These are phyloP conservation scores for Camponotus floridanus DNA, from an alignment of 1,140 invertebrate genomes.

Conservation along the genomic window DNA sequence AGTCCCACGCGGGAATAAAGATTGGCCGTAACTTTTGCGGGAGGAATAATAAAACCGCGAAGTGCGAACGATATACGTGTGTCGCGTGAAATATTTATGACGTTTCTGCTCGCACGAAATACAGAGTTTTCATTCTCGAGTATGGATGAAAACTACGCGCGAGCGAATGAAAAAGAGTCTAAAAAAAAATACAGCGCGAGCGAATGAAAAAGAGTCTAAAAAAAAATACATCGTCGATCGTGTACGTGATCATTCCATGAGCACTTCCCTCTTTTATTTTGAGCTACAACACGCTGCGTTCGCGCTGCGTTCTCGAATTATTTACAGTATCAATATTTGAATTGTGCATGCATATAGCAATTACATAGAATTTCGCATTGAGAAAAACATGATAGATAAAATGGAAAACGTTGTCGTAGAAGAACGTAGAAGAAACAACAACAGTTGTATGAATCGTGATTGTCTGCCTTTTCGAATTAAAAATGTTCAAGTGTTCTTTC, in stretches of 20 bases:
- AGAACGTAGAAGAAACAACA: not conserved
- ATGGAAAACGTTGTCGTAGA: not conserved
- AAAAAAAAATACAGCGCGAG: not conserved
- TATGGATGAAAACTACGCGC: not conserved
- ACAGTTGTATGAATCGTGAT: not conserved
- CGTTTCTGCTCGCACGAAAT: not conserved
- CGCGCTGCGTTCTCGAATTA: not conserved
- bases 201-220: not conserved
- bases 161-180: not conserved
- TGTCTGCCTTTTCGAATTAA: not conserved
- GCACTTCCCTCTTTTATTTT: conserved; percentile 6
- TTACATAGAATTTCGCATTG: not conserved
- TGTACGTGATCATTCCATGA: not conserved
- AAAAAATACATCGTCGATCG: not conserved
- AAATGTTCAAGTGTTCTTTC: conserved; percentile 2
- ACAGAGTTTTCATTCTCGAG: not conserved
- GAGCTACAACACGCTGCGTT: not conserved
- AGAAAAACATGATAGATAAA: not conserved
- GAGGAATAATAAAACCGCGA: conserved; percentile 24
- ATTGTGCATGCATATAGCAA: not conserved
- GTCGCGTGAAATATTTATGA: conserved; percentile 44
- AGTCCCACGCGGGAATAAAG: conserved; percentile 14
- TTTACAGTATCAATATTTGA: conserved; percentile 17
- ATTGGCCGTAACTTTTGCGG: conserved; percentile 34
- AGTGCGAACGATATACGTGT: not conserved